These are phyloP conservation scores for Sebastes glaucus DNA, from an alignment of 2,797 vertebrate species.

Conservation along the genomic window DNA sequence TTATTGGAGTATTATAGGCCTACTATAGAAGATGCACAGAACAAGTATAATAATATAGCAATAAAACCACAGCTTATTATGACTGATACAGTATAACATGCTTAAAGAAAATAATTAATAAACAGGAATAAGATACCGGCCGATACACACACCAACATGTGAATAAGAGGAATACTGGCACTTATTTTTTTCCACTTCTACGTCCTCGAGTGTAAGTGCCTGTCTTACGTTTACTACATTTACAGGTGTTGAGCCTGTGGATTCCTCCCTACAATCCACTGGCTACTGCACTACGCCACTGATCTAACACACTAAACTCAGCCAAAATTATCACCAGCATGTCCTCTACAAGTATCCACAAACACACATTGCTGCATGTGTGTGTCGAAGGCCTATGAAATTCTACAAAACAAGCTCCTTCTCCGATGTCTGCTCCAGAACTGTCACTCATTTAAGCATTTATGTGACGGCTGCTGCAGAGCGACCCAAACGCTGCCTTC, in stretches of 20 bases:
- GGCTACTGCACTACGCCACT: background rate
- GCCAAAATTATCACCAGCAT: background rate
- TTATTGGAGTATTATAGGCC: no score
- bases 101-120: no score
- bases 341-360: background rate
- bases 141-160: no score
- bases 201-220: no score
- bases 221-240: no score
- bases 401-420: background rate
- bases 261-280: background rate
- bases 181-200: no score
- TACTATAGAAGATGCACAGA: no score
- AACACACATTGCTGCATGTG: background rate
- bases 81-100: no score
- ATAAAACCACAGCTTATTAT: no score
- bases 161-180: no score
- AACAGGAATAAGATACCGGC: no score
- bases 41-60: no score
- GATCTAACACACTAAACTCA: rapidly evolving
- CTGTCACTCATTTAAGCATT: constrained; percentile 1
- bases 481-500: background rate
- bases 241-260: background rate
- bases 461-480: constrained; percentile 2
- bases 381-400: background rate
- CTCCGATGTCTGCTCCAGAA: constrained; percentile 2